phyloP scores from a whole-genome alignment of 1,140 invertebrate genomes.

The Cydia strobilella region DNA sequence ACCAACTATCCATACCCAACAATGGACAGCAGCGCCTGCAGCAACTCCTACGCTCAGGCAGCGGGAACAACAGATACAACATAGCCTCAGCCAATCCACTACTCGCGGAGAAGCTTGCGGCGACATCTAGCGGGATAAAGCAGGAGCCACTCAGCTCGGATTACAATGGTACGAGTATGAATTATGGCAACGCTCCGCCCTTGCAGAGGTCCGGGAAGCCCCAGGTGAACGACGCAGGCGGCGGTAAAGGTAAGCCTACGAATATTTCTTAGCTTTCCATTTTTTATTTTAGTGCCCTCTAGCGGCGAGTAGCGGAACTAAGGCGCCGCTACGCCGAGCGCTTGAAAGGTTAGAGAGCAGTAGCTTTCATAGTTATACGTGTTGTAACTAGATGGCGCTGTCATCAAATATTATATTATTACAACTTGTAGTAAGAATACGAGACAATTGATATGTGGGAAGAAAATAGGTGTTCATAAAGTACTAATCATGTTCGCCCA shows the following conservation, averaged over 20 bases:
- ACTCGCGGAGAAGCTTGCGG: slow-evolving; percentile 83
- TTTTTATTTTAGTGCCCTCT: slow-evolving; percentile 47
- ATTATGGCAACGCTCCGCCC: slow-evolving; percentile 74
- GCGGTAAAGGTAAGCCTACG: slow-evolving; percentile 77
- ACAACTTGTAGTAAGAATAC: not conserved
- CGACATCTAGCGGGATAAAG: slow-evolving; percentile 81
- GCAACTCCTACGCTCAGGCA: slow-evolving; percentile 69
- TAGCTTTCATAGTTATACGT: slow-evolving; percentile 8
- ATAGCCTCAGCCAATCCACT: slow-evolving; percentile 91
- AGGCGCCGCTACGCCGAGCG: not conserved
- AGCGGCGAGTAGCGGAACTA: slow-evolving; percentile 45
- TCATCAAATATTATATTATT: not conserved
- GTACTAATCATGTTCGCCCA: slow-evolving; percentile 34
- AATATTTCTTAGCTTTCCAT: slow-evolving; percentile 45
- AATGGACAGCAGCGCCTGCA: slow-evolving; percentile 73
- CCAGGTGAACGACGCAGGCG: slow-evolving; percentile 75
- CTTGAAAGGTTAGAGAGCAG: not conserved
- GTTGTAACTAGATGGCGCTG: slow-evolving; percentile 50
- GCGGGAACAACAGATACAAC: slow-evolving; percentile 83
- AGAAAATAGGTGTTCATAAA: slow-evolving; percentile 19
- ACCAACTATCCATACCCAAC: slow-evolving; percentile 60
- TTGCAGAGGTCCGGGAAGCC: slow-evolving; percentile 78
- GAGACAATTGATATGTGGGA: not conserved
- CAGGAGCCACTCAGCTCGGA: slow-evolving; percentile 77
- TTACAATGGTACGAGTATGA: slow-evolving; percentile 75